Evolutionary conservation across 2,113 vertebrate genomes (phyloP).

Genomic region (Mobula birostris): DNA sequence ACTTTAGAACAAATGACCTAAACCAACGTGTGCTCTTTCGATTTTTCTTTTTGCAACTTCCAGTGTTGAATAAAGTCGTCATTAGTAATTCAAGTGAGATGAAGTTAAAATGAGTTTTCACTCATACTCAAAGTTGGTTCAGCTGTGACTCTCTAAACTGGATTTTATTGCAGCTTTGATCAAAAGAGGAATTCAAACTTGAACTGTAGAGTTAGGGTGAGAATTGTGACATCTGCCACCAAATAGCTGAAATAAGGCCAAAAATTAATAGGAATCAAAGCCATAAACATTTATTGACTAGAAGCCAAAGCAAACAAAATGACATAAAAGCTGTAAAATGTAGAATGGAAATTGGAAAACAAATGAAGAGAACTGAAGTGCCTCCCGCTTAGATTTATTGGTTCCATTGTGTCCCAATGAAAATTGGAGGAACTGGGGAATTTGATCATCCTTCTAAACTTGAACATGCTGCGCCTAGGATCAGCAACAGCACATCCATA

Average conservation of each 20-base stretch:
- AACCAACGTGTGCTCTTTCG: not conserved
- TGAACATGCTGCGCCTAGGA: too few species aligned
- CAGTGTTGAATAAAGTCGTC: not conserved
- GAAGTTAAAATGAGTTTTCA: not conserved
- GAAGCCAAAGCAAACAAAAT: too few species aligned
- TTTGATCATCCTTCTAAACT: too few species aligned
- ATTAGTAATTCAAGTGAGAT: not conserved
- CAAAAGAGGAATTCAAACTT: not conserved
- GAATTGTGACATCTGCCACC: not conserved
- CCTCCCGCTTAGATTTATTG: too few species aligned
- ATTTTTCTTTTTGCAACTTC: not conserved
- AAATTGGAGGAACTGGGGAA: too few species aligned
- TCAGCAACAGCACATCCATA: too few species aligned
- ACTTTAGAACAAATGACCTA: not conserved
- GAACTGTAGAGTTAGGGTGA: not conserved
- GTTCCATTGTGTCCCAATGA: too few species aligned
- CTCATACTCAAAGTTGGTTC: not conserved
- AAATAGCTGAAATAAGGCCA: not conserved
- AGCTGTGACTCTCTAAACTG: not conserved
- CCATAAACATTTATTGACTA: not conserved
- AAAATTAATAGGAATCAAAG: not conserved
- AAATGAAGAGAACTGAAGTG: too few species aligned
- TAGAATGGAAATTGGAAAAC: too few species aligned
- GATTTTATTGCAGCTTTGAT: not conserved
- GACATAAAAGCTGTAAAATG: too few species aligned